phyloP scores from a whole-genome alignment of 2,797 vertebrate species.

The Acanthis flammea region DNA sequence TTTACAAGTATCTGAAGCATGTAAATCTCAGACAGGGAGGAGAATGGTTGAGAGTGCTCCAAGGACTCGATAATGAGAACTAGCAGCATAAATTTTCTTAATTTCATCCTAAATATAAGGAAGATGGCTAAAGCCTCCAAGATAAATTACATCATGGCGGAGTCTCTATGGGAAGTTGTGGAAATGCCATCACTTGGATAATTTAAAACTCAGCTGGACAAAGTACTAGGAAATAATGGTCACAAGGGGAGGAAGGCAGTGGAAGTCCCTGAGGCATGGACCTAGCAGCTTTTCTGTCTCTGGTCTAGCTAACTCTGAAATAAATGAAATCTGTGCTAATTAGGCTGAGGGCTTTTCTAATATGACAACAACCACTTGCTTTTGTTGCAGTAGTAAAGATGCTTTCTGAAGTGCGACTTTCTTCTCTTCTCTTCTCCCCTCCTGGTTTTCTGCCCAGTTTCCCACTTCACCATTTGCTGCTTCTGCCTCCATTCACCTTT shows the following conservation, averaged over 20 bases:
- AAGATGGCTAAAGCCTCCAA: not conserved
- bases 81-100: constrained; percentile 56
- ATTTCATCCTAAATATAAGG: constrained; percentile 55
- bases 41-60: constrained; percentile 29
- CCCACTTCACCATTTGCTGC: not conserved
- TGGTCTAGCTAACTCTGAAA: not conserved
- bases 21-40: constrained; percentile 44
- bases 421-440: not conserved
- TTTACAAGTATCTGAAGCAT: constrained; percentile 52
- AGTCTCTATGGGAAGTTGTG: constrained; percentile 25
- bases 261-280: not conserved
- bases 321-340: not conserved
- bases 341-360: not conserved
- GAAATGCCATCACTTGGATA: constrained; percentile 23
- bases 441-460: not conserved
- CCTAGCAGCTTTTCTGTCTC: not conserved
- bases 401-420: not conserved
- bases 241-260: not conserved
- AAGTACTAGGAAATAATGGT: constrained; percentile 19
- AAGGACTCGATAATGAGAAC: constrained; percentile 50
- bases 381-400: not conserved
- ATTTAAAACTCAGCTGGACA: constrained; percentile 46
- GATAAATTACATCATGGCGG: constrained; percentile 36
- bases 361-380: not conserved
- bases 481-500: not conserved